A percentile compares a stretch with the other conserved stretches of the same genome.
phyloP scores from a whole-genome alignment of 2,797 vertebrate species.

The Euphonia xanthogaster region DNA sequence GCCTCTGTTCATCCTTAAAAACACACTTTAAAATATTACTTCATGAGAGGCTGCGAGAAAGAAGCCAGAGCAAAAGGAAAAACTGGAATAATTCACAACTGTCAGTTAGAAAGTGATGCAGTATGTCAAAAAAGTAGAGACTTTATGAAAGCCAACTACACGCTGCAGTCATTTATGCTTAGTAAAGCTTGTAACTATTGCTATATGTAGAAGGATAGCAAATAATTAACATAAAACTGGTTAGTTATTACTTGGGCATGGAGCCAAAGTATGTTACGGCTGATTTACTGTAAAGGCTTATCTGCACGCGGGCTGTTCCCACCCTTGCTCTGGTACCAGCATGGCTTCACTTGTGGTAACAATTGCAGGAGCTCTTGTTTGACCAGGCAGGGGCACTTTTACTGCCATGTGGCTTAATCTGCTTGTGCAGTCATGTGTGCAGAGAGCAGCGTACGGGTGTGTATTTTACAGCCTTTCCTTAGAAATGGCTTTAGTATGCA shows the following conservation, averaged over 20 bases:
- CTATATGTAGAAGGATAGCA: not conserved
- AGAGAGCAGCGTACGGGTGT: not conserved
- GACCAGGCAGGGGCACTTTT: not conserved
- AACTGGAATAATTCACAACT: not conserved
- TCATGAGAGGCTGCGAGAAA: not conserved
- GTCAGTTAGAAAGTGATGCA: not conserved
- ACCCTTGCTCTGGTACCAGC: not conserved
- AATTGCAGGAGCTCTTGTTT: not conserved
- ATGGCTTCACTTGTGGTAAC: not conserved
- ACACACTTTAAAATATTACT: not conserved
- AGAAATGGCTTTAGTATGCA: slow-evolving; percentile 22
- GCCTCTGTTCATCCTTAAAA: not conserved
- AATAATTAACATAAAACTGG: slow-evolving; percentile 60
- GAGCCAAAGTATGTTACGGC: slow-evolving; percentile 17
- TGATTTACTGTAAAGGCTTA: slow-evolving; percentile 32
- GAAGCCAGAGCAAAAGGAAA: not conserved
- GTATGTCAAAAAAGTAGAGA: not conserved
- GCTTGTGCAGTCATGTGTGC: slow-evolving; percentile 21
- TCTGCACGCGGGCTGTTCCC: not conserved
- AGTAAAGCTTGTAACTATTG: not conserved
- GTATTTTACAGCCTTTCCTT: slow-evolving; percentile 28
- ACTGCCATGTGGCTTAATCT: slow-evolving; percentile 10
- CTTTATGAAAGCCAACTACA: not conserved
- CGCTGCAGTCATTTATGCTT: not conserved
- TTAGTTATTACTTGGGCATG: slow-evolving; percentile 39